phyloP scores from a whole-genome alignment of 2,888 invertebrate genomes.

The Ennomos quercinarius region DNA sequence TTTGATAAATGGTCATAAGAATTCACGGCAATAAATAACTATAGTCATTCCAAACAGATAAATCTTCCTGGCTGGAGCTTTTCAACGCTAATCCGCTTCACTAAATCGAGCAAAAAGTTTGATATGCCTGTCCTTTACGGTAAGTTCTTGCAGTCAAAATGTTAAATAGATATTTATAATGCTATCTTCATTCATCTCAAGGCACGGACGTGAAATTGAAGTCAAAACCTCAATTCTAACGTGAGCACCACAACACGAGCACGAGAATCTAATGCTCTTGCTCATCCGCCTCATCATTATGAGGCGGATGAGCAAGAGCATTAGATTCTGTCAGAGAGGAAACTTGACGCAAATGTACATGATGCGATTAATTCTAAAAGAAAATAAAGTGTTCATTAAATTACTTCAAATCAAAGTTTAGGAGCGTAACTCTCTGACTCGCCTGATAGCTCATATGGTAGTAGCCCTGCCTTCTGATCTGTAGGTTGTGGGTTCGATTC shows the following conservation, averaged over 20 bases:
- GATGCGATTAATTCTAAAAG: no score
- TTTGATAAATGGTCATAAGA: no score
- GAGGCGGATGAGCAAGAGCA: not conserved
- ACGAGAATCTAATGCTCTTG: conserved; percentile 5
- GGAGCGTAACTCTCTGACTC: no score
- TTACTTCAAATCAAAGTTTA: no score
- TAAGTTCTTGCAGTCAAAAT: conserved; percentile 12
- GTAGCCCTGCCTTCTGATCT: no score
- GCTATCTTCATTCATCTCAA: conserved; percentile 27
- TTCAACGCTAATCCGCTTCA: not conserved
- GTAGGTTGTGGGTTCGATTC: no score
- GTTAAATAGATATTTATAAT: conserved; percentile 23
- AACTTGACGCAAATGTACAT: not conserved
- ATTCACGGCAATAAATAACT: no score
- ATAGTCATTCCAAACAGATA: no score
- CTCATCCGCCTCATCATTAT: no score
- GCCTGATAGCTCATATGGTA: no score
- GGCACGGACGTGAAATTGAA: conserved; percentile 33
- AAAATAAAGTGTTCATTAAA: no score
- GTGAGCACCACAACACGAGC: conserved; percentile 26
- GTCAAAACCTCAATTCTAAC: conserved; percentile 34
- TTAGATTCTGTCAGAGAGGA: conserved; percentile 11
- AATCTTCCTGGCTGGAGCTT: no score
- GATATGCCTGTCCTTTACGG: not conserved
- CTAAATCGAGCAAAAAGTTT: conserved; percentile 7